Conservation (phyloP, 2,888 invertebrate genomes). For the Dynastes tityus region DNA sequence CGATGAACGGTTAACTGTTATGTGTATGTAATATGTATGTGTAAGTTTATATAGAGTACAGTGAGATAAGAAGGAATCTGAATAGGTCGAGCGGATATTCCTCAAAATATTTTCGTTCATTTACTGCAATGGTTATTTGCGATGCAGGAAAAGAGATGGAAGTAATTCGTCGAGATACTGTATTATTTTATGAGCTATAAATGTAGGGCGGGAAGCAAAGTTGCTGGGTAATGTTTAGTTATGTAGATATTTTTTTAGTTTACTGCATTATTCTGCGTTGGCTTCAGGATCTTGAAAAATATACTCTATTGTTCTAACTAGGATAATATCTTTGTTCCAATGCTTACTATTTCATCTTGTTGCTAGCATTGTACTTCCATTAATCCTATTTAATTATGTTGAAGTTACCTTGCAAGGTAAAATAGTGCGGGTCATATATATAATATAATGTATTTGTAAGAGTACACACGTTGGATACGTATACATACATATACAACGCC, state of each 20-base stretch:
- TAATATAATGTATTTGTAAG: slow-evolving; percentile 19
- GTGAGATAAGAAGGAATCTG: slow-evolving; percentile 5
- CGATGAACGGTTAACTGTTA: slow-evolving; percentile 36
- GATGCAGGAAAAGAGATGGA: no score
- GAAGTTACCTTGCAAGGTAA: slow-evolving; percentile 48
- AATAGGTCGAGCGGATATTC: neutral
- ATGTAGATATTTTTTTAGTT: neutral
- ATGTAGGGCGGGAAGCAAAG: no score
- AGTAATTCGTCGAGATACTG: no score
- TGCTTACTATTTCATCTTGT: slow-evolving; percentile 8
- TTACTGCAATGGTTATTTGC: no score
- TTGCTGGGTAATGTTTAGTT: neutral
- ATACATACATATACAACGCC: slow-evolving; percentile 34
- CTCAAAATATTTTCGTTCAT: no score
- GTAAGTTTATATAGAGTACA: slow-evolving; percentile 7
- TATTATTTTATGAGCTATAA: no score
- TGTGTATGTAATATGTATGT: neutral
- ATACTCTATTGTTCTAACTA: slow-evolving; percentile 1
- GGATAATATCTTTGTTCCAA: neutral
- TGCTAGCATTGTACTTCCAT: neutral
- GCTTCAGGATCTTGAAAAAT: neutral
- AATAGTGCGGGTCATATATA: slow-evolving; percentile 13
- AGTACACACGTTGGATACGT: slow-evolving; percentile 7
- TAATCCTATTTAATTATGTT: slow-evolving; percentile 24
- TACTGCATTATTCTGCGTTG: slow-evolving; percentile 5